These are phyloP conservation scores for Drosophila quadrilineata DNA, from an alignment of 1,140 invertebrate species.

Conservation along the genomic window DNA sequence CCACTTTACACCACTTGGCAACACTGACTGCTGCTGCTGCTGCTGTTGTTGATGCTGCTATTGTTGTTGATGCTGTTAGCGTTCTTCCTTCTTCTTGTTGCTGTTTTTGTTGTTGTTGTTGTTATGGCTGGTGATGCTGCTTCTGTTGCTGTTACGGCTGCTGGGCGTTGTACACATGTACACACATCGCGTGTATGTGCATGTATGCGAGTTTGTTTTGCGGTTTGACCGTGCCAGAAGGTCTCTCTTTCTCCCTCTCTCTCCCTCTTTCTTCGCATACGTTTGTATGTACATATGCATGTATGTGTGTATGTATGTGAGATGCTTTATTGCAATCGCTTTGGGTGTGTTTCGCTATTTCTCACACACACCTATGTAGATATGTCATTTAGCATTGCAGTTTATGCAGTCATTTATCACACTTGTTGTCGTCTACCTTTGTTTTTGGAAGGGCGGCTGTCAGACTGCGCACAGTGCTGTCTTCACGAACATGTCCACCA, in stretches of 20 bases:
- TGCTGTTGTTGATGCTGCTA: conserved; percentile 11
- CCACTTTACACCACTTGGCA: conserved; percentile 38
- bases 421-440: conserved; percentile 19
- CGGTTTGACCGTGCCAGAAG: background rate
- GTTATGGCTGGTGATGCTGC: too few species aligned
- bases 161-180: conserved; percentile 2
- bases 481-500: too few species aligned
- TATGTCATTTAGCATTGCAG: conserved; percentile 4
- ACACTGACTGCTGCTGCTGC: conserved; percentile 26
- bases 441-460: too few species aligned
- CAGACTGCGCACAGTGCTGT: too few species aligned
- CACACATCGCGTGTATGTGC: background rate
- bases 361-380: conserved; percentile 1
- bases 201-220: too few species aligned
- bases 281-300: too few species aligned
- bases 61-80: too few species aligned
- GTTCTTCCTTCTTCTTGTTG: too few species aligned
- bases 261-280: too few species aligned
- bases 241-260: too few species aligned
- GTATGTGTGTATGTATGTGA: too few species aligned
- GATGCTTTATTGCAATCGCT: conserved; percentile 32
- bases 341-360: conserved; percentile 36
- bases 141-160: conserved; percentile 2
- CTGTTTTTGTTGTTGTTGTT: background rate
- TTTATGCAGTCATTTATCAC: conserved; percentile 26